Conservation (phyloP, 2,113 vertebrate species). For the Bucco capensis region DNA sequence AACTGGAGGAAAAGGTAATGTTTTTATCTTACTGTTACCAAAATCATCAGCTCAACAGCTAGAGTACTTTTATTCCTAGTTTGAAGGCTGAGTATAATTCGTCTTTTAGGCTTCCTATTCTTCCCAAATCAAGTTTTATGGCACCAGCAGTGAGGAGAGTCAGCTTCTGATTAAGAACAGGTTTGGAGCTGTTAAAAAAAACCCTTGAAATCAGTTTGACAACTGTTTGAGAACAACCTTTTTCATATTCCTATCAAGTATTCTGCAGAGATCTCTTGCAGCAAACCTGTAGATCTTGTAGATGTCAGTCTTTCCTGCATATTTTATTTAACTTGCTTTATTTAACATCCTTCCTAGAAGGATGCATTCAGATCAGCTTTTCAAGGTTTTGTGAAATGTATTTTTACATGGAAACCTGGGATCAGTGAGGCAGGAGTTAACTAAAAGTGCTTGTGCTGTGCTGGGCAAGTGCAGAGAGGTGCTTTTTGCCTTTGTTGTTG, state of each 20-base stretch:
- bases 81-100: neutral
- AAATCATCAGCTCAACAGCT: neutral
- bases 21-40: neutral
- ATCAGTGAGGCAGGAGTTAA: neutral
- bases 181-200: neutral
- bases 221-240: neutral
- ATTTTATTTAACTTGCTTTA: neutral
- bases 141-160: neutral
- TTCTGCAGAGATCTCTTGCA: neutral
- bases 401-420: neutral
- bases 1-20: neutral
- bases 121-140: neutral
- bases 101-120: neutral
- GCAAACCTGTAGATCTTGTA: neutral
- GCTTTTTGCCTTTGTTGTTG: neutral
- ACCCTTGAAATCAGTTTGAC: neutral
- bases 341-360: neutral
- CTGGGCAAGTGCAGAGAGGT: neutral
- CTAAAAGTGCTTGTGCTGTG: neutral
- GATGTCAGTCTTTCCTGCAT: neutral
- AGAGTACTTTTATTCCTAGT: neutral
- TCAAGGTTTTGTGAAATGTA: neutral
- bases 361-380: neutral
- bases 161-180: neutral
- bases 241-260: neutral